Conservation (phyloP, 2,113 vertebrate species). For the Podocnemis expansa region DNA sequence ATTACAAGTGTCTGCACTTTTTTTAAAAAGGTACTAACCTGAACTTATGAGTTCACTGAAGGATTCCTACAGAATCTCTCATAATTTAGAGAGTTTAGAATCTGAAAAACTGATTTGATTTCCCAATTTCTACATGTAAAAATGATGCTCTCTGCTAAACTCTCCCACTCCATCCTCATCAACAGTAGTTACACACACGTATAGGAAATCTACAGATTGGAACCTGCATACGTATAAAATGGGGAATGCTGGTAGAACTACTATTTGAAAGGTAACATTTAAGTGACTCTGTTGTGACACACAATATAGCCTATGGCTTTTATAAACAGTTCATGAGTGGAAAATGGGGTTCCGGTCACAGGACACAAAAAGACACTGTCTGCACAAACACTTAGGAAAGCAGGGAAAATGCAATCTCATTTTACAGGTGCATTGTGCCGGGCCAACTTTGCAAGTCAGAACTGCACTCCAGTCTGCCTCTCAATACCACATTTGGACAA, state of each 20-base stretch:
- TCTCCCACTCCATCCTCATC: neutral
- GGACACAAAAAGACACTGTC: accelerated
- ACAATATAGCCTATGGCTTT: neutral
- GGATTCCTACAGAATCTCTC: neutral
- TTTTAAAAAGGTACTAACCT: neutral
- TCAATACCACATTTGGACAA: neutral
- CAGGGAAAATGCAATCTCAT: neutral
- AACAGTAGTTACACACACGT: neutral
- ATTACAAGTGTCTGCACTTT: no score
- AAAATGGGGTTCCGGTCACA: neutral
- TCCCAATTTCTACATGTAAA: neutral
- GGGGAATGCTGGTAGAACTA: slow-evolving; percentile 52
- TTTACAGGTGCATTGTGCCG: neutral
- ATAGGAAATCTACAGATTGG: slow-evolving; percentile 13
- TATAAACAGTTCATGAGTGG: neutral
- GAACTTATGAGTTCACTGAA: neutral
- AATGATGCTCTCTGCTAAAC: slow-evolving; percentile 35
- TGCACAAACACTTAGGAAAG: neutral
- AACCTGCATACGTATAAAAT: slow-evolving; percentile 32
- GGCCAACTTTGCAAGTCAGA: neutral
- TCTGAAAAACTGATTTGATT: slow-evolving; percentile 8
- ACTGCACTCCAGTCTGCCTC: neutral
- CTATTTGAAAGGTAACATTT: slow-evolving; percentile 51
- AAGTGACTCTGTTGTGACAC: slow-evolving; percentile 22
- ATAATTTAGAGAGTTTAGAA: neutral